A percentile compares a stretch with the other conserved stretches of the same genome.
Evolutionary conservation across 2,888 invertebrate genomes (phyloP).

Genomic region (Pammene fasciana): DNA sequence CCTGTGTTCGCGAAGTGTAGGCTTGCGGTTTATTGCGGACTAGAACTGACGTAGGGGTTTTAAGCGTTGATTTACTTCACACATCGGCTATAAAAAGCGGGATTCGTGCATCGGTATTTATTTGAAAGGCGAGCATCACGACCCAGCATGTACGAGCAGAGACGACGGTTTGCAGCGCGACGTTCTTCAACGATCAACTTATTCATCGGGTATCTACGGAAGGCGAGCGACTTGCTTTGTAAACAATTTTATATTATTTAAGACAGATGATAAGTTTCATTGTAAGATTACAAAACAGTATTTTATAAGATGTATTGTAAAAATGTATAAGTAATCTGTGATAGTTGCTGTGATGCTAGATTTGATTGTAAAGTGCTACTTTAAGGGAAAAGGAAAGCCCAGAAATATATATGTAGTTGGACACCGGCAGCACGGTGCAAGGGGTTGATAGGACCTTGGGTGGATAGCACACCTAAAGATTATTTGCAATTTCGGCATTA

Average conservation of each 20-base stretch:
- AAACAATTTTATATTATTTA: neutral
- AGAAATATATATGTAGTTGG: no score
- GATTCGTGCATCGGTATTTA: neutral
- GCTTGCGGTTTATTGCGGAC: slow-evolving; percentile 40
- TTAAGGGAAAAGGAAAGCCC: no score
- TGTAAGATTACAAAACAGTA: neutral
- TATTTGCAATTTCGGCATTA: no score
- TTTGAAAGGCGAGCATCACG: slow-evolving; percentile 22
- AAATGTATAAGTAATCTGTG: neutral
- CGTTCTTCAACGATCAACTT: slow-evolving; percentile 18
- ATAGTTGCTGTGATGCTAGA: neutral
- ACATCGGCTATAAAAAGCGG: slow-evolving; percentile 3
- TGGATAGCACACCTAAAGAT: no score
- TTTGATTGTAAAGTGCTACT: no score
- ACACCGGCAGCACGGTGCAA: no score
- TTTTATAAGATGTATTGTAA: neutral
- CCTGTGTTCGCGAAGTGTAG: slow-evolving; percentile 59
- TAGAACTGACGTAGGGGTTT: slow-evolving; percentile 35
- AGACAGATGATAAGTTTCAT: neutral
- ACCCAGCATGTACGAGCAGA: slow-evolving; percentile 14
- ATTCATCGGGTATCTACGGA: slow-evolving; percentile 14
- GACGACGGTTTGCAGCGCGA: slow-evolving; percentile 6
- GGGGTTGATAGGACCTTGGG: no score
- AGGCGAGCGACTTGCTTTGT: slow-evolving; percentile 21
- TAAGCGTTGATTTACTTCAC: slow-evolving; percentile 8